Evolutionary conservation across 2,888 invertebrate species (phyloP), one percentile per base, ranked within the genome.

Genomic region (Stenodera caucasica): DNA sequence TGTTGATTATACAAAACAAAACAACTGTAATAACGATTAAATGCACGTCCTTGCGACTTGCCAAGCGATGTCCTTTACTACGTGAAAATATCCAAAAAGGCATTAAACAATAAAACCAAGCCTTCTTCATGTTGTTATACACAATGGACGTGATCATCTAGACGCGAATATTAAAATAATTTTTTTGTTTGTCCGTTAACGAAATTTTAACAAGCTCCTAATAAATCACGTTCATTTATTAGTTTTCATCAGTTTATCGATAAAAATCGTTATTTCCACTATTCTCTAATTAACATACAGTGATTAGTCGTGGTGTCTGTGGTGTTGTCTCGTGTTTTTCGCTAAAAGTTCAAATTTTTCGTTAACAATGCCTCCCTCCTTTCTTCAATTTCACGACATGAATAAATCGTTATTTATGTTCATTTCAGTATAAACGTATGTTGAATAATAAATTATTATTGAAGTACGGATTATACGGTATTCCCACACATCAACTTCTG

Each of bases 401-500:
- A 70, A 67, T 69, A 64, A 61, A 60, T 57, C 65, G 63, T 63
- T 60, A 66, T 66, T 63, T 60, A 66, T 66, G 66, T 63, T 66
- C 60, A 67, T 69, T 62, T 65, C 68, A 61, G 64, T 60, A 49
- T 57, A 61, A 45, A 67, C 68, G 64, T 63, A 60, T 53, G 57
- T 64, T 67, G 68, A 66, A 70, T 70, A 67, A 63, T 61, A 64
- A 67, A 49, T 49, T 63, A 63, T 55, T 59, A 65, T 63, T 55
- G 61, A 66, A 40, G 37, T 33, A 53, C 60, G 60, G 59, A 63
- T 55, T 60, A 51, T 63, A 67, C 67, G 72, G 70, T 71, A 72
- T 72, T 72, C 70, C 70, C 70, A 72, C 71, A 72, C 70, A 69
- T 64, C 67, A 65, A 64, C 65, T 72, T 70, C 70, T 69, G 56